Base-by-base conservation (phyloP, 2,113 vertebrate genomes). In the Mugil cephalus region DNA sequence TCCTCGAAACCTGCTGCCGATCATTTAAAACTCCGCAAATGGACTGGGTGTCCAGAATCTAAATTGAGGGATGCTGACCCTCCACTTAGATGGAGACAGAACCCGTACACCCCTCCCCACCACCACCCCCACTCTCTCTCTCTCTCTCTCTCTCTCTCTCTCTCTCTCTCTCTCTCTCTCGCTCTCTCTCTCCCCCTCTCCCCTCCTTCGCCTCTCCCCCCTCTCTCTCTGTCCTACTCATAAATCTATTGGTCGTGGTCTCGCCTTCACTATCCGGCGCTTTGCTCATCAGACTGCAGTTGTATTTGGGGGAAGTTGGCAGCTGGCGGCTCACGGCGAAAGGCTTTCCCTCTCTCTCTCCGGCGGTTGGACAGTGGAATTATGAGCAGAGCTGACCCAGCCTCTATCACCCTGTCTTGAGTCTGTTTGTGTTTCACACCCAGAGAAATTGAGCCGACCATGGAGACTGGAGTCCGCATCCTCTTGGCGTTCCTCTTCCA, bases 381-480 rank as follows among this genome's bases (percentile, higher is more conserved):
- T 97, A 99, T 99, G 98, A 96, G 93, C 96, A 98, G 95, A 96
- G 97, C 96, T 95, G 95, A 94, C 92, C 95, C 93, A 94, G 95
- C 91, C 94, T 96, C 91, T 94, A 85, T 75, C 86, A 78, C 30
- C 92, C 93, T 95, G 93, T 95, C 95, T 94, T 96, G 94, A 95
- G 88, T 80, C 77, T 18, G 47, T 63, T 69, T 67, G 64, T 48
- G 15, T 71, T 70, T 69, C 68, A 77, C 79, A 78, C 73, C 81
- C 66, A 93, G 92, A 94, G 93, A 92, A 69, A 95, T 66, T 60
- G 64, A 86, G 15, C 21, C 67, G 52, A 93, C 67, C 87, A 95
- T 98, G 97, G 96, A 97, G 93, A 95, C 89, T 82, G 92, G 92
- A 95, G 91, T 94, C 92, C 94, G 94, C 91, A 89, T 97, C 84